Evolutionary conservation across 2,797 vertebrate species (phyloP).

Genomic region (Takifugu rubripes): DNA sequence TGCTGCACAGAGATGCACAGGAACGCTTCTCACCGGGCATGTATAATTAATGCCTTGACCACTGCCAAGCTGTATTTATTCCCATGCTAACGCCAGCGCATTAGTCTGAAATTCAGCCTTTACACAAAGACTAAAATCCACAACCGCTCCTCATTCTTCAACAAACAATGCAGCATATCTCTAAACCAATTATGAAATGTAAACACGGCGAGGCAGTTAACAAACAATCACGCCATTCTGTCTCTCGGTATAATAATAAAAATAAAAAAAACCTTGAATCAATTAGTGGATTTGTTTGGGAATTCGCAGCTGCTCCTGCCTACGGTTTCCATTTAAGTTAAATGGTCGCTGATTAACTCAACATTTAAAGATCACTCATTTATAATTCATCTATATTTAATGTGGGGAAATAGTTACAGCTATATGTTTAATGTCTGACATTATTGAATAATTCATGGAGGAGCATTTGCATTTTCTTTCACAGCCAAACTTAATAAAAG

Average conservation of each 20-base stretch:
- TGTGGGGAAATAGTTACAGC: too few species aligned
- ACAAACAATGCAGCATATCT: conserved; percentile 16
- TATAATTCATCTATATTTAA: too few species aligned
- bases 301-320: conserved; percentile 45
- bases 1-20: conserved; percentile 47
- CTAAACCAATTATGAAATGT: conserved; percentile 35
- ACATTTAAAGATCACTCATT: too few species aligned
- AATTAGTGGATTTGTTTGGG: conserved; percentile 50
- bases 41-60: conserved; percentile 58
- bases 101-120: conserved; percentile 37
- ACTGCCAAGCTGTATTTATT: conserved; percentile 51
- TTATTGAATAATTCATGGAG: conserved; percentile 34
- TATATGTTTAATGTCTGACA: background rate
- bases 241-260: conserved; percentile 18
- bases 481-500: conserved; percentile 14
- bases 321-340: conserved; percentile 8
- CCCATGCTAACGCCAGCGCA: conserved; percentile 21
- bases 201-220: conserved; percentile 41
- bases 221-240: conserved; percentile 37
- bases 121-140: conserved; percentile 19
- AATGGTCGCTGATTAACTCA: too few species aligned
- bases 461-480: conserved; percentile 6
- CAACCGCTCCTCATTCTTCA: conserved; percentile 4
- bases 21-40: conserved; percentile 27
- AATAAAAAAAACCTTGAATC: conserved; percentile 51